Evolutionary conservation across 2,797 vertebrate genomes (phyloP), one percentile per base, ranked within the genome.

Genomic region (Cynodonichthys magdalenae): DNA sequence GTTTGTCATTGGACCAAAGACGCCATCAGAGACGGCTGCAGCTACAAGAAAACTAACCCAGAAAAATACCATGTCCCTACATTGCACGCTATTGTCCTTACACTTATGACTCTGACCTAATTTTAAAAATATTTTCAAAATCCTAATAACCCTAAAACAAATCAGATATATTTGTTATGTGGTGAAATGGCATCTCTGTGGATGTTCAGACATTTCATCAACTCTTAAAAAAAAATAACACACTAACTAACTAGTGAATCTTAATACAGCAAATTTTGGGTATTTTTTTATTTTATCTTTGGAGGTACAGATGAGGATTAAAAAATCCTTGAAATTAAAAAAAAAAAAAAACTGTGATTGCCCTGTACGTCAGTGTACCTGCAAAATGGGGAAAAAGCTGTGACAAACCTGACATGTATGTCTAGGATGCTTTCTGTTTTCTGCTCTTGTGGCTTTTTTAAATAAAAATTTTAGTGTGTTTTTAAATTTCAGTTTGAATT

Each of bases 1-100:
- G 66, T 68, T 76, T 67, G 58, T 77, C 77, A 69, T 17, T 69
- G 67, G 78, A 69, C 55, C 66, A 72, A 79, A 80, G 65, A 73
- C 63, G 74, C 76, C 65, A 65, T 69, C 41, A 71, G 46, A 58
- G 66, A 58, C 52, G 4, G 63, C 56, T 47, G n/a, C 31, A 54
- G 69, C 39, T 20, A 36, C 17, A 58, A 55, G 48, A 15, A 18
- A 60, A 61, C 58, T 59, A 42, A 64, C 24, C 44, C 58, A 45
- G 15, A 28, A 59, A 58, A 34, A 62, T 45, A 18, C 44, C 2
- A 18, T 28, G 7, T 48, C 17, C 14, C n/a, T 39, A 41, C 39
- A 20, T 39, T 14, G 19, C 12, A 6, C 6, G 6, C 18, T 24
- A 3, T 24, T 24, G 24, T 24, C 34, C 1, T 47, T 19, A 2